phyloP scores from a whole-genome alignment of 2,797 vertebrate species.

The Rallus crepitans region DNA sequence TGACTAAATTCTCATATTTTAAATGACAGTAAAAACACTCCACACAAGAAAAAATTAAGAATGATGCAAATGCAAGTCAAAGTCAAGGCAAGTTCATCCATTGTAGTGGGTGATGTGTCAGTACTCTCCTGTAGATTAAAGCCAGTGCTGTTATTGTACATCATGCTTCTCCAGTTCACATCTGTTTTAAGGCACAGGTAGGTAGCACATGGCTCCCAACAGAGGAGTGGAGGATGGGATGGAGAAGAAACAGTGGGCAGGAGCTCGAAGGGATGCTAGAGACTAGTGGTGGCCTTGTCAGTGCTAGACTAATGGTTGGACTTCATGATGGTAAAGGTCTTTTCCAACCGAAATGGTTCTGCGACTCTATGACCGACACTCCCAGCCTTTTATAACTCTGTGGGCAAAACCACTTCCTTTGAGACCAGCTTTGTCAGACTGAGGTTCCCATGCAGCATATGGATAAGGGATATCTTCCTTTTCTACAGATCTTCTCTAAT shows the following conservation, averaged over 20 bases:
- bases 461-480: neutral
- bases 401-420: neutral
- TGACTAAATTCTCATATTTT: conserved; percentile 39
- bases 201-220: neutral
- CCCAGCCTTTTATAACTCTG: neutral
- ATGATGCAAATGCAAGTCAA: neutral
- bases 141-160: neutral
- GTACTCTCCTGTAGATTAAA: neutral
- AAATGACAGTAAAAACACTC: conserved; percentile 14
- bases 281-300: too few species aligned
- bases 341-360: too few species aligned
- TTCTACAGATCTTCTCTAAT: neutral
- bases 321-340: too few species aligned
- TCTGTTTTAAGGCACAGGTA: neutral
- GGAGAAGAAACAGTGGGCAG: neutral
- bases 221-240: neutral
- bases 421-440: neutral
- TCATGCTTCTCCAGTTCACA: neutral
- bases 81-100: neutral
- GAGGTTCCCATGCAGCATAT: accelerated
- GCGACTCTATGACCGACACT: neutral
- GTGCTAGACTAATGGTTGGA: too few species aligned
- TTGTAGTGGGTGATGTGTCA: neutral
- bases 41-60: conserved; percentile 12
- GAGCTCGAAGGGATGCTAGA: neutral